Conservation (phyloP, 2,113 vertebrate species). For the Blennius ocellaris region DNA sequence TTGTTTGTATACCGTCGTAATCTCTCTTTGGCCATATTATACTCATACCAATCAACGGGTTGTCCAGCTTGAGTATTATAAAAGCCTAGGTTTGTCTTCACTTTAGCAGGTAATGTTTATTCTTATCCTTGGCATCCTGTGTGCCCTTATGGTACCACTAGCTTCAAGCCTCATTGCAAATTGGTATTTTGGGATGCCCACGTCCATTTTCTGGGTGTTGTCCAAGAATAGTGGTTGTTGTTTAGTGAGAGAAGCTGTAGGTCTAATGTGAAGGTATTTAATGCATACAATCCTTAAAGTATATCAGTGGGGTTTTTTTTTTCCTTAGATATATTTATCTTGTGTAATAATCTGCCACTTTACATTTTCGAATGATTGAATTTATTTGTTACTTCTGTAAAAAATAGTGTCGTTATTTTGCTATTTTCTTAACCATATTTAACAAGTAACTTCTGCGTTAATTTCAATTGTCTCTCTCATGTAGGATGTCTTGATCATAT, state of each 20-base stretch:
- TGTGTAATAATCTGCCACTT: not conserved
- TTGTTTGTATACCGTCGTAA: slow-evolving; percentile 37
- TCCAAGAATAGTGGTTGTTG: slow-evolving; percentile 7
- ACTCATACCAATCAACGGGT: slow-evolving; percentile 19
- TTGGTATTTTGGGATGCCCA: slow-evolving; percentile 30
- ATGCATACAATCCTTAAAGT: not conserved
- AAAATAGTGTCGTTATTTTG: too few relatives aligned
- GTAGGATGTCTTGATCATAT: too few relatives aligned
- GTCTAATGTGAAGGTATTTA: not conserved
- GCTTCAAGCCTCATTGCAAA: slow-evolving; percentile 30
- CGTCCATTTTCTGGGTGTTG: slow-evolving; percentile 7
- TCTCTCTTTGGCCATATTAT: slow-evolving; percentile 28
- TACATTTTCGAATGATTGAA: not conserved
- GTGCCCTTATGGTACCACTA: slow-evolving; percentile 52
- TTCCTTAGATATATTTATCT: not conserved
- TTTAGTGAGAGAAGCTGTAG: not conserved
- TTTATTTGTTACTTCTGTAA: too few relatives aligned
- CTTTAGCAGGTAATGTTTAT: slow-evolving; percentile 30
- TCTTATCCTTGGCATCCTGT: slow-evolving; percentile 27
- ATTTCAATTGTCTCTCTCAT: too few relatives aligned
- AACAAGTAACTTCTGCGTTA: too few relatives aligned
- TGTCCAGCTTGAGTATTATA: slow-evolving; percentile 11
- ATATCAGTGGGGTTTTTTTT: not conserved
- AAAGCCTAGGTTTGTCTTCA: not conserved
- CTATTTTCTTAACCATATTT: too few relatives aligned